phyloP scores from a whole-genome alignment of 1,140 invertebrate species.

The Listronotus oregonensis region DNA sequence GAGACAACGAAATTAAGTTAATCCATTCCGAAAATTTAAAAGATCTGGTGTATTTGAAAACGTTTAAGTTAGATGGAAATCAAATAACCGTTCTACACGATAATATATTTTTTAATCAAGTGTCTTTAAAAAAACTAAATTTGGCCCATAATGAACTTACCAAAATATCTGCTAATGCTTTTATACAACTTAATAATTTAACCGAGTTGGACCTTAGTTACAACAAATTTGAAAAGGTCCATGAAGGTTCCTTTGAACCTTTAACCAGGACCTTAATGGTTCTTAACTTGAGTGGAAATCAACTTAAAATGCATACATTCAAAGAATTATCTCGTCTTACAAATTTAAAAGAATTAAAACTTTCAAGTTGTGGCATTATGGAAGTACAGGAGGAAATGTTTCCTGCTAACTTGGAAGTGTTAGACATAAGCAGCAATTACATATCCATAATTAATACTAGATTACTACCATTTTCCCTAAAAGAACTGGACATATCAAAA shows the following conservation, averaged over 20 bases:
- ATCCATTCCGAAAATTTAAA: slow-evolving; percentile 72
- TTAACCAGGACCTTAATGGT: slow-evolving; percentile 63
- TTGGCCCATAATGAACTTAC: slow-evolving; percentile 72
- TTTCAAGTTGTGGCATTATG: slow-evolving; percentile 61
- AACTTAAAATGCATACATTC: slow-evolving; percentile 54
- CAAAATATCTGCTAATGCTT: slow-evolving; percentile 67
- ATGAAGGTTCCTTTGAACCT: slow-evolving; percentile 63
- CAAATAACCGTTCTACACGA: slow-evolving; percentile 71
- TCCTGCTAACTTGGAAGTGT: slow-evolving; percentile 59
- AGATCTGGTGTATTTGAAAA: slow-evolving; percentile 67
- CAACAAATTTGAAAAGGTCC: slow-evolving; percentile 71
- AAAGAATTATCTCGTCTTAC: slow-evolving; percentile 61
- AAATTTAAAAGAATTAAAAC: slow-evolving; percentile 63
- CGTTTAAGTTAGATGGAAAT: slow-evolving; percentile 75
- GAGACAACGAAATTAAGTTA: slow-evolving; percentile 75
- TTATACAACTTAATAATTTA: slow-evolving; percentile 68
- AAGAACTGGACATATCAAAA: slow-evolving; percentile 65
- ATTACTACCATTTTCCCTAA: slow-evolving; percentile 61
- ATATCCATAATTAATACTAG: slow-evolving; percentile 62
- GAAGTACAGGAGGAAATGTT: slow-evolving; percentile 48
- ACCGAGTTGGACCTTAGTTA: slow-evolving; percentile 71
- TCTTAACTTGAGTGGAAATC: slow-evolving; percentile 72
- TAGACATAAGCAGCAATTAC: slow-evolving; percentile 65
- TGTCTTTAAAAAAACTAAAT: slow-evolving; percentile 61
- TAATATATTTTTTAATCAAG: slow-evolving; percentile 67